Evolutionary conservation across 2,797 vertebrate genomes (phyloP).

Genomic region (Leptodactylus fallax): DNA sequence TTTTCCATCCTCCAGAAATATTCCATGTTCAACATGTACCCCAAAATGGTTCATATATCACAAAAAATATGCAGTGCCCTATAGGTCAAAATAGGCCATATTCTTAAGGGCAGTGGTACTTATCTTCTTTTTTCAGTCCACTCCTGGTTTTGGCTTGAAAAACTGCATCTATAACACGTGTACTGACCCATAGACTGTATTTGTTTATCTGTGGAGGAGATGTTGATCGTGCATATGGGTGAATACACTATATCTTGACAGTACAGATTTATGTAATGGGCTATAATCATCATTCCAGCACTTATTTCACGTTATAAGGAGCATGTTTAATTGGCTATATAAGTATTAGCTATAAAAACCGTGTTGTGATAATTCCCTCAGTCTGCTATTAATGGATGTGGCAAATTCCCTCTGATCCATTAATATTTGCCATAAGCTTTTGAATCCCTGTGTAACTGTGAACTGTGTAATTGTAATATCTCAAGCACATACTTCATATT

Average conservation of each 20-base stretch:
- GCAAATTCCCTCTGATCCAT: neutral
- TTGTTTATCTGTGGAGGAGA: too few relatives aligned
- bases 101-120: too few relatives aligned
- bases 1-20: too few relatives aligned
- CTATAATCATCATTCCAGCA: neutral
- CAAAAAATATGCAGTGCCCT: too few relatives aligned
- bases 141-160: too few relatives aligned
- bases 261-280: slow-evolving; percentile 6
- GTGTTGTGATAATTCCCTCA: neutral
- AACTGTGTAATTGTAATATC: neutral
- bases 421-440: neutral
- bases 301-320: neutral
- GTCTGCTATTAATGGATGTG: neutral
- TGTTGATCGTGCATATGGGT: too few relatives aligned
- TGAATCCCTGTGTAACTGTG: neutral
- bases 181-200: too few relatives aligned
- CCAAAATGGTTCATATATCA: too few relatives aligned
- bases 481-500: neutral
- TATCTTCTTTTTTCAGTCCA: too few relatives aligned
- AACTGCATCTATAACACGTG: too few relatives aligned
- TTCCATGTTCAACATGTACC: too few relatives aligned
- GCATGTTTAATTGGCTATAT: slow-evolving; percentile 2
- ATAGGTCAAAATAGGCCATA: too few relatives aligned
- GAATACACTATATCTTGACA: neutral
- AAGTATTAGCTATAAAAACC: slow-evolving; percentile 4